phyloP scores from a whole-genome alignment of 2,888 invertebrate species.

The Mimas tiliae region DNA sequence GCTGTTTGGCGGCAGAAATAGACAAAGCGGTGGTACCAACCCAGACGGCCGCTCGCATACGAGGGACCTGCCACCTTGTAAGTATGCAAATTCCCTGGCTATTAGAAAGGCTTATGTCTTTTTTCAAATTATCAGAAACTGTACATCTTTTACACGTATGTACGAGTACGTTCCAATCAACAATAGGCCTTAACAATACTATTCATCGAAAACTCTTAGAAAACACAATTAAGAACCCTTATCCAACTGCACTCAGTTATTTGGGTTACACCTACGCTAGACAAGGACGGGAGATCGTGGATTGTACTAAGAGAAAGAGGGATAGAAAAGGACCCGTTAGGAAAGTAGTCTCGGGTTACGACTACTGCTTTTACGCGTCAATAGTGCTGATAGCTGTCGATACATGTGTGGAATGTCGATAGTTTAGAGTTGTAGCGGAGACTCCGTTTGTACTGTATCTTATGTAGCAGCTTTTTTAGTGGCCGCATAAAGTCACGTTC shows the following conservation, averaged over 20 bases:
- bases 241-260: slow-evolving; percentile 48
- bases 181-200: slow-evolving; percentile 25
- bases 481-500: too few species aligned
- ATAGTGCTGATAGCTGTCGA: slow-evolving; percentile 57
- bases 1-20: too few species aligned
- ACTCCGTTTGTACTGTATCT: too few species aligned
- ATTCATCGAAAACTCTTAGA: slow-evolving; percentile 38
- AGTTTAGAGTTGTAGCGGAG: not conserved
- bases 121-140: too few species aligned
- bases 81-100: too few species aligned
- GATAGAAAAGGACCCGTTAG: slow-evolving; percentile 68
- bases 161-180: not conserved
- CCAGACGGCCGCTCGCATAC: too few species aligned
- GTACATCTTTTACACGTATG: too few species aligned
- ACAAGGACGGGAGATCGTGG: slow-evolving; percentile 48
- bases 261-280: slow-evolving; percentile 70
- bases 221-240: slow-evolving; percentile 38
- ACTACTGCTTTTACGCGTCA: slow-evolving; percentile 79
- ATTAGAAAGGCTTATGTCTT: too few species aligned
- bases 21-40: too few species aligned
- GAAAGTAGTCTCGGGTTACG: slow-evolving; percentile 60
- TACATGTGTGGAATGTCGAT: slow-evolving; percentile 27
- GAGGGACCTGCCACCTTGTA: too few species aligned
- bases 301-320: slow-evolving; percentile 45
- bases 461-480: too few species aligned